Conservation (phyloP, 2,888 invertebrate species). For the Dysmachus trigonus region DNA sequence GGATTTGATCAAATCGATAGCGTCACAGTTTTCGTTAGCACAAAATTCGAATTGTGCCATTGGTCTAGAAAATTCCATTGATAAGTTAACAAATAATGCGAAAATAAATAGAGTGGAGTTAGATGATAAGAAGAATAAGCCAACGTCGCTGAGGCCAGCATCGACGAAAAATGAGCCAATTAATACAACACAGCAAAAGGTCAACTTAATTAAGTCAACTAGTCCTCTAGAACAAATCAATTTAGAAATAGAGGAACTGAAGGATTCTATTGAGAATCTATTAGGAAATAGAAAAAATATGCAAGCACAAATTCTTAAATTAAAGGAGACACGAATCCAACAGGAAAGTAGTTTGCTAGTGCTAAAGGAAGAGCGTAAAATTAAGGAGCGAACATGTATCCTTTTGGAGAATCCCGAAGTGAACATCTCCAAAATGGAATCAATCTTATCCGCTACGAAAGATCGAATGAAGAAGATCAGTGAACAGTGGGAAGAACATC, state of each 20-base stretch:
- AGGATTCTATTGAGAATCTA: conserved; percentile 61
- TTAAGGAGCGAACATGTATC: conserved; percentile 71
- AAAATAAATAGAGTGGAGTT: conserved; percentile 19
- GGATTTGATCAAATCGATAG: conserved; percentile 46
- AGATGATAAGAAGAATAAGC: not conserved
- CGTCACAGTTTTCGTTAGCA: not conserved
- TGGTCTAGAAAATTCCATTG: conserved; percentile 27
- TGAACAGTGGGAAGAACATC: conserved; percentile 78
- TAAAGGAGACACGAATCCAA: conserved; percentile 57
- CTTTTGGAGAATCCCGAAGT: conserved; percentile 73
- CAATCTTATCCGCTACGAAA: conserved; percentile 70
- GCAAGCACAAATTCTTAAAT: conserved; percentile 52
- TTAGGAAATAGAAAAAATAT: conserved; percentile 53
- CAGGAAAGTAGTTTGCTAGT: conserved; percentile 63
- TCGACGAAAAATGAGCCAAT: not conserved
- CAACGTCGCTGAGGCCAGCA: not conserved
- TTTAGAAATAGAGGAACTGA: conserved; percentile 58
- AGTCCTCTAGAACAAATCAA: conserved; percentile 49
- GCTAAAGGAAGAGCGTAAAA: conserved; percentile 64
- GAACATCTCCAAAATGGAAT: conserved; percentile 69
- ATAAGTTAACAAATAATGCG: conserved; percentile 41
- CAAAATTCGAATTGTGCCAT: not conserved
- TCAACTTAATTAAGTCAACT: conserved; percentile 42
- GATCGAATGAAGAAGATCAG: conserved; percentile 72
- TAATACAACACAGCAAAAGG: not conserved